These are phyloP conservation scores for Psilopsiagon aurifrons DNA, from an alignment of 2,113 vertebrate genomes.

Conservation along the genomic window DNA sequence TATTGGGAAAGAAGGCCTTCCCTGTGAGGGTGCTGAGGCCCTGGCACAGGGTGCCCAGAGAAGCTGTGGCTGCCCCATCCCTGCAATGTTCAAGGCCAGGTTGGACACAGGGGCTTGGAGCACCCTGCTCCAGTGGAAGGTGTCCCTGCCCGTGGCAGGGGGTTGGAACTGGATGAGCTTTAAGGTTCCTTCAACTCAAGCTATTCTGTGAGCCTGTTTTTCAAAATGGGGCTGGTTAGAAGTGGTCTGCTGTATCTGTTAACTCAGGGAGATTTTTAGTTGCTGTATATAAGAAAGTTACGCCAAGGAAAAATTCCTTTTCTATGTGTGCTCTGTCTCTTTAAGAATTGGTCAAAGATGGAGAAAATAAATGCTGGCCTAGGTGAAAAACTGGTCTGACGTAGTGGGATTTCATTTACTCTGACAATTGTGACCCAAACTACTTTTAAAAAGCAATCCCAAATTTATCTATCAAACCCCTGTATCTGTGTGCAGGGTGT, in stretches of 20 bases:
- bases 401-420: background rate
- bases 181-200: background rate
- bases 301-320: background rate
- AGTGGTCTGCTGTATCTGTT: background rate
- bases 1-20: background rate
- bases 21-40: background rate
- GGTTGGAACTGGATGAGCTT: background rate
- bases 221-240: background rate
- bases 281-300: slow-evolving; percentile 27
- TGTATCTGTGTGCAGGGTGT: background rate
- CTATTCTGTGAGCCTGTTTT: background rate
- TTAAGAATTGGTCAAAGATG: background rate
- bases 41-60: background rate
- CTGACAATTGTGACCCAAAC: background rate
- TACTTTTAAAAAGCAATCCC: background rate
- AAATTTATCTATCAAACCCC: background rate
- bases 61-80: background rate
- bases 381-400: background rate
- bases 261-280: slow-evolving; percentile 62
- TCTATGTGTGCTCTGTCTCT: background rate
- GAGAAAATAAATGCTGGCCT: background rate
- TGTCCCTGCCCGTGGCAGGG: background rate
- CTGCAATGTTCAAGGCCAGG: background rate
- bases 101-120: background rate
- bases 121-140: background rate